Percentiles rank a stretch among this genome's conserved stretches.
Evolutionary conservation across 2,113 vertebrate species (phyloP).

Genomic region (Cyphomyrus plagiostoma): DNA sequence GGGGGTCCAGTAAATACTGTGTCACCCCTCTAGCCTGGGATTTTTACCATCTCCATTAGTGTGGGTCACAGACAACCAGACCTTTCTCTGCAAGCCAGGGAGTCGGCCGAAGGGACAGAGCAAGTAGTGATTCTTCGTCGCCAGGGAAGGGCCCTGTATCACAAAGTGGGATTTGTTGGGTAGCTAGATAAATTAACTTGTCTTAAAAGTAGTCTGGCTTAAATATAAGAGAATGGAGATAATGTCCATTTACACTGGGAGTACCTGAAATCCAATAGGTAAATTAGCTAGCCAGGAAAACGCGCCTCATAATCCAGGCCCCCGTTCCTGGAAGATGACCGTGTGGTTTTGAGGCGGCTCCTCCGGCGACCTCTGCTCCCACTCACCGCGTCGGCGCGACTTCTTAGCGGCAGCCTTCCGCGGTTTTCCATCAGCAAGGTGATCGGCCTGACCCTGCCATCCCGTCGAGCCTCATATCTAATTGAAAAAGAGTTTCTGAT

Average conservation of each 20-base stretch:
- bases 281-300: not conserved
- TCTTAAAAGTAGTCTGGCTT: not conserved
- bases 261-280: not conserved
- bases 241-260: not conserved
- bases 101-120: not conserved
- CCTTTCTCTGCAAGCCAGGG: not conserved
- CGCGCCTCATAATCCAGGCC: not conserved
- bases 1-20: not conserved
- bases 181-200: not conserved
- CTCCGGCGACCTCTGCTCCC: not conserved
- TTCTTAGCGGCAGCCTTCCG: not conserved
- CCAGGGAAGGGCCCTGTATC: not conserved
- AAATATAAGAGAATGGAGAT: not conserved
- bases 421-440: not conserved
- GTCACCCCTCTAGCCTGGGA: not conserved
- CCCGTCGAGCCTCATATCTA: not conserved
- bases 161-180: not conserved
- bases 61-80: not conserved
- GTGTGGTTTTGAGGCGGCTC: not conserved
- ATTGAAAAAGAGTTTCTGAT: not conserved
- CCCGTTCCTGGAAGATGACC: not conserved
- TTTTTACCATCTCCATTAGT: constrained; percentile 1
- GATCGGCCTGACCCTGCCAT: not conserved
- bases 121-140: not conserved
- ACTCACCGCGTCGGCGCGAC: not conserved